phyloP scores from a whole-genome alignment of 2,888 invertebrate genomes.

The Drosophila macrothrix region DNA sequence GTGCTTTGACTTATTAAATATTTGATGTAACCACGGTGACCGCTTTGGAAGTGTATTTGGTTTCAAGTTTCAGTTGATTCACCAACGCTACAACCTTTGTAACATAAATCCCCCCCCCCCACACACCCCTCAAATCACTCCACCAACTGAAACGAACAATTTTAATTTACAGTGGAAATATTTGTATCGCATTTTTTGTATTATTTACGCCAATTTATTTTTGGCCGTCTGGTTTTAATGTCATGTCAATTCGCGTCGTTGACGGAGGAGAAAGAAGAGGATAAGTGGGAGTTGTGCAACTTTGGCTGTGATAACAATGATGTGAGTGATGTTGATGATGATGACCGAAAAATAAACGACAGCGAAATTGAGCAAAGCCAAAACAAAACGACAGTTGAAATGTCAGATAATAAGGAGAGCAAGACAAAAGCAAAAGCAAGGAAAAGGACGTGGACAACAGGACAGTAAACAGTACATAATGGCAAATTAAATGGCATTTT shows the following conservation, averaged over 20 bases:
- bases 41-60: conserved; percentile 11
- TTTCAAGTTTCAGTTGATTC: conserved; percentile 32
- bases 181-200: conserved; percentile 45
- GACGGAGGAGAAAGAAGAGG: background rate
- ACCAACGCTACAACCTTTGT: conserved; percentile 28
- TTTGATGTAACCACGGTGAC: conserved; percentile 30
- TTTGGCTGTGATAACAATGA: conserved; percentile 42
- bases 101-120: background rate
- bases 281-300: conserved; percentile 15
- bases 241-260: conserved; percentile 18
- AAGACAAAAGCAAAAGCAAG: conserved; percentile 8
- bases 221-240: conserved; percentile 58
- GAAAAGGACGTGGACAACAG: conserved; percentile 29
- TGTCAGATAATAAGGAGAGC: conserved; percentile 23
- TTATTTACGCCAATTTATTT: conserved; percentile 70
- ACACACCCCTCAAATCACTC: background rate
- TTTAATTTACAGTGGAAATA: conserved; percentile 58
- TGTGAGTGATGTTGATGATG: conserved; percentile 39
- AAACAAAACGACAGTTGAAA: conserved; percentile 42
- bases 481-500: conserved; percentile 79
- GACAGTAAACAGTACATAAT: conserved; percentile 75
- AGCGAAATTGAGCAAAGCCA: conserved; percentile 44
- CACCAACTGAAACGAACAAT: conserved; percentile 17
- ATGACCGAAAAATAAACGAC: conserved; percentile 20
- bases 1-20: conserved; percentile 14